Base-by-base conservation (phyloP, 2,113 vertebrate genomes). In the Sitta europaea region DNA sequence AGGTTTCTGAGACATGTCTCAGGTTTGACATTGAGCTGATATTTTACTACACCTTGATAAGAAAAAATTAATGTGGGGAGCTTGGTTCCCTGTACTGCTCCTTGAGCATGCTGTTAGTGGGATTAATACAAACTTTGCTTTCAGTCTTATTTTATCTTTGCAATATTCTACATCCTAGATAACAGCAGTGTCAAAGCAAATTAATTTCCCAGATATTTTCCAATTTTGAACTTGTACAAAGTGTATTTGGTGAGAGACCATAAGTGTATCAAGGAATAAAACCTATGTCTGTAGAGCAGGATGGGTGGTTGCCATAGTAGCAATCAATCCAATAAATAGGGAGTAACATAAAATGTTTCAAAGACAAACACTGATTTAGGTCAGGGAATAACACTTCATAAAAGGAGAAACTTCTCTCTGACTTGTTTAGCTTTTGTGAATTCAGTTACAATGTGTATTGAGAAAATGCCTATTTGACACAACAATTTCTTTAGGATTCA, bases 321-420 rank as follows among this genome's bases (percentile, higher is more conserved):
- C 97, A 97, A 97, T 97, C 97, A 98, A 95, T 97, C 97, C 77
- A 61, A 95, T 97, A 97, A 98, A 97, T 94, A 97, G 79, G 82
- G 92, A 95, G 84, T 91, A 98, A 94, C 95, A 95, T 88, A 97
- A 97, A 98, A 95, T 97, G 93, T 97, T 97, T 98, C 97, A 97
- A 98, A 98, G 93, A 96, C 94, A 96, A 97, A 97, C 93, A 97
- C 96, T 97, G 94, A 97, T 98, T 98, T 97, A 97, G 97, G 96
- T 98, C 92, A 98, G 93, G 78, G 90, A 97, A 97, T 94, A 85
- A 58, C 71, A 95, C 80, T 97, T 90, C 67, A 74, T 91, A 79
- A 96, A 90, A 97, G 89, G 74, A 96, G 73, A 76, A 84, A 95
- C 81, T 95, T 97, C 83, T 88, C 89, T 81, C 48, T 95, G 92